Evolutionary conservation across 2,888 invertebrate genomes (phyloP).

Genomic region (Bugula neritina): DNA sequence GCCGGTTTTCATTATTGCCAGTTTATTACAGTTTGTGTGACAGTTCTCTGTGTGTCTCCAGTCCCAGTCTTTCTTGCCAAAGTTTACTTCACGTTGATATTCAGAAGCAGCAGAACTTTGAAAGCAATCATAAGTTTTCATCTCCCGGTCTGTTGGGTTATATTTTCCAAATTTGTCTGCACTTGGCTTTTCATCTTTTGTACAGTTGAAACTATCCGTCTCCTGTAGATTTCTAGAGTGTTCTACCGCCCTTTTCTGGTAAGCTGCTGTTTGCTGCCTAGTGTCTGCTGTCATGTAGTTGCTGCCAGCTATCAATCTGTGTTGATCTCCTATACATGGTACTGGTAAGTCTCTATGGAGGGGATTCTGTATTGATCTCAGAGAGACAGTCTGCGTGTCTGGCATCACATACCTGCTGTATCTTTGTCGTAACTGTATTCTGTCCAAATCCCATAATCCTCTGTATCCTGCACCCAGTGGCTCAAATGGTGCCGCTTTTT

Average conservation of each 20-base stretch:
- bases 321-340: background rate
- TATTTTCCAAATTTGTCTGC: background rate
- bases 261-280: background rate
- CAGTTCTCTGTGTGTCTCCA: background rate
- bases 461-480: background rate
- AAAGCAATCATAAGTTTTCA: background rate
- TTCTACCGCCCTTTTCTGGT: background rate
- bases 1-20: background rate
- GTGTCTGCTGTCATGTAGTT: background rate
- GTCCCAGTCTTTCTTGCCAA: background rate
- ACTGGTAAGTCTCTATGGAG: background rate
- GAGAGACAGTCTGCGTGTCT: background rate
- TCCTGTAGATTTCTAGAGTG: background rate
- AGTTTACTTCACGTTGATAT: background rate
- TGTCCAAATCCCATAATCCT: background rate
- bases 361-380: background rate
- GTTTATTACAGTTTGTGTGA: background rate
- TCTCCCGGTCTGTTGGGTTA: background rate
- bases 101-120: background rate
- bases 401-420: conserved; percentile 8
- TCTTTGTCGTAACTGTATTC: background rate
- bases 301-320: background rate
- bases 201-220: background rate
- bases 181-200: background rate
- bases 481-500: background rate